These are phyloP conservation scores for Sander vitreus DNA, from an alignment of 2,113 vertebrate genomes.

Conservation along the genomic window DNA sequence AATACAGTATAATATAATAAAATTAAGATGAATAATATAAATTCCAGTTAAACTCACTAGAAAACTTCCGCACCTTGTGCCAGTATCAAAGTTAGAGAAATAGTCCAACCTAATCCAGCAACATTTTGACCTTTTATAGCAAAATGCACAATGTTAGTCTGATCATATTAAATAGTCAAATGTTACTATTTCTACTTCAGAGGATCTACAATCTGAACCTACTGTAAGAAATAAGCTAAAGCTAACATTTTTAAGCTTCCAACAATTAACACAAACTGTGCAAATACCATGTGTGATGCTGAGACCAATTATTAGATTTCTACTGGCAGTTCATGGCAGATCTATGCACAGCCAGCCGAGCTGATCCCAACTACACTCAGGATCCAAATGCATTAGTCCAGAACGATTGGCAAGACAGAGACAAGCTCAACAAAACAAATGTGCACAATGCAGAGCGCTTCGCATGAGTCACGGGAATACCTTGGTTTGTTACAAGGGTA, in stretches of 20 bases:
- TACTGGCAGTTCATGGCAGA: background rate
- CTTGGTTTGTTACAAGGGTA: slow-evolving; percentile 75
- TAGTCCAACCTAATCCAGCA: background rate
- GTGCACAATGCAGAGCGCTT: slow-evolving; percentile 43
- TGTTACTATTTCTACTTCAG: background rate
- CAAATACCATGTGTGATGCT: background rate
- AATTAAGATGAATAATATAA: background rate
- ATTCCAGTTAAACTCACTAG: background rate
- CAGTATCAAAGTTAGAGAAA: background rate
- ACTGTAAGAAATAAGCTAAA: background rate
- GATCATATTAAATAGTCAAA: background rate
- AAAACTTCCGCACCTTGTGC: background rate
- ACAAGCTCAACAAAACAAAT: background rate
- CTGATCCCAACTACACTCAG: background rate
- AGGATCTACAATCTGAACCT: background rate
- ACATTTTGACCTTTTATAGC: background rate
- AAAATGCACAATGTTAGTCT: slow-evolving; percentile 22
- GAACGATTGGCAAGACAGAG: background rate
- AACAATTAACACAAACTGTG: background rate
- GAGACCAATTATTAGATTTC: background rate
- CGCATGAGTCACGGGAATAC: slow-evolving; percentile 60
- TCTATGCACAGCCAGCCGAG: background rate
- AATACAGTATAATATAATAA: background rate
- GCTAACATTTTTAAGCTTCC: background rate
- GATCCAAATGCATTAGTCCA: slow-evolving; percentile 12